Base-by-base conservation (phyloP, 2,113 vertebrate species). In the Forbesichthys agassizii region DNA sequence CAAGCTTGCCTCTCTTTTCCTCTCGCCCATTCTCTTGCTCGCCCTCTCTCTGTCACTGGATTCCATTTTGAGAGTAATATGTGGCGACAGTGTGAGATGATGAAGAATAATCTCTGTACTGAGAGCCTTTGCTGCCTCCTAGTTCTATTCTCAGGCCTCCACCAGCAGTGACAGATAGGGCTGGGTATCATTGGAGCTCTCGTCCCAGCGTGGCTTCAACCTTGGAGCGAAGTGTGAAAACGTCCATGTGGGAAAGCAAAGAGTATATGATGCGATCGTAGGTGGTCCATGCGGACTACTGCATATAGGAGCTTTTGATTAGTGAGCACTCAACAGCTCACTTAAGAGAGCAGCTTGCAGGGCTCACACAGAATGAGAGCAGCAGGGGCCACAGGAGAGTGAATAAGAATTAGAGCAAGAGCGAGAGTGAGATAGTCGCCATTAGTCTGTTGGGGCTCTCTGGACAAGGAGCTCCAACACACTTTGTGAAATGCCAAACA, bases 31-130 rank as follows among this genome's bases (percentile, higher is more conserved):
- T 71, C n/a, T 64, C 20, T 46, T 8, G 36, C 68, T 53, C n/a
- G 54, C 61, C 60, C 42, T 68, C 55, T 57, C 18, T 57, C 10
- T 57, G 16, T 20, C 16, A 1, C 55, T 57, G 48, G 61, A 18
- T 48, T 49, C 33, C 27, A 14, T 63, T 91, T 92, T 95, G 95
- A 95, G 89, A 74, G 64, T 95, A 94, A 96, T 93, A 90, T 74
- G 88, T 86, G 77, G 88, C 82, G 94, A 95, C 94, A 94, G 91
- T 89, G 93, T 91, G 93, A 95, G 93, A 94, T 79, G 90, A 92
- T 92, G 92, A 94, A 94, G 90, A 94, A 95, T 93, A 93, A 94
- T 93, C 93, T 93, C 90, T 92, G 90, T 88, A 90, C 94, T 95
- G 90, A 92, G 86, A 90, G 90, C 85, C 80, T 85, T 88, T 79